Conservation (phyloP, 2,888 invertebrate genomes). For the Teleiodes luculella region DNA sequence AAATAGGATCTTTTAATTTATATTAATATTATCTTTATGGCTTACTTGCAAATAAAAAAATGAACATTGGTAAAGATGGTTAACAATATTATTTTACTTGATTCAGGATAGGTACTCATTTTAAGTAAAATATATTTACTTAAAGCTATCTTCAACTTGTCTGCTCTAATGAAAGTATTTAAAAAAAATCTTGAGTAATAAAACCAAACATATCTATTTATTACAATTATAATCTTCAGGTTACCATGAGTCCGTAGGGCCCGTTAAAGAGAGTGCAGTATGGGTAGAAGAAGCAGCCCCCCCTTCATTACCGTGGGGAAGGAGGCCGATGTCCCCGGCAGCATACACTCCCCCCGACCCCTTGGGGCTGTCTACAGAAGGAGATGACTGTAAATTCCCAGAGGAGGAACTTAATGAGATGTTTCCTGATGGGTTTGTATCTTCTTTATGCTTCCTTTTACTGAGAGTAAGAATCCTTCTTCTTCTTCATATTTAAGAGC, state of each 20-base stretch:
- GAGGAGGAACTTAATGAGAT: conserved; percentile 92
- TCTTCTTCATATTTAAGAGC: no score
- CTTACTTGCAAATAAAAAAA: no score
- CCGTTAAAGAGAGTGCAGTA: conserved; percentile 97
- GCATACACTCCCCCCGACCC: conserved; percentile 95
- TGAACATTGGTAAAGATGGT: no score
- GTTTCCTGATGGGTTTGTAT: conserved; percentile 87
- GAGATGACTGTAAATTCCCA: conserved; percentile 92
- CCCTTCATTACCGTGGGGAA: conserved; percentile 88
- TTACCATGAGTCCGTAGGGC: conserved; percentile 92
- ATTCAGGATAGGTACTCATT: no score
- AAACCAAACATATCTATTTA: no score
- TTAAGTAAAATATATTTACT: no score
- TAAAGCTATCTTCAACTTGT: no score
- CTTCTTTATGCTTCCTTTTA: neutral
- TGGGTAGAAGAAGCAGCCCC: conserved; percentile 98
- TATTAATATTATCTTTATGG: no score
- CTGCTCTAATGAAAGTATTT: no score
- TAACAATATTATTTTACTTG: no score
- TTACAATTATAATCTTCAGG: conserved; percentile 68
- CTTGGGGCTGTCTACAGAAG: conserved; percentile 94
- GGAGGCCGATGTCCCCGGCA: conserved; percentile 90
- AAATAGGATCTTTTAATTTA: no score
- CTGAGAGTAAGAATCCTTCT: neutral
- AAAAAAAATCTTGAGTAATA: no score